Conservation (phyloP, 2,113 vertebrate species). For the Cinclus cinclus region DNA sequence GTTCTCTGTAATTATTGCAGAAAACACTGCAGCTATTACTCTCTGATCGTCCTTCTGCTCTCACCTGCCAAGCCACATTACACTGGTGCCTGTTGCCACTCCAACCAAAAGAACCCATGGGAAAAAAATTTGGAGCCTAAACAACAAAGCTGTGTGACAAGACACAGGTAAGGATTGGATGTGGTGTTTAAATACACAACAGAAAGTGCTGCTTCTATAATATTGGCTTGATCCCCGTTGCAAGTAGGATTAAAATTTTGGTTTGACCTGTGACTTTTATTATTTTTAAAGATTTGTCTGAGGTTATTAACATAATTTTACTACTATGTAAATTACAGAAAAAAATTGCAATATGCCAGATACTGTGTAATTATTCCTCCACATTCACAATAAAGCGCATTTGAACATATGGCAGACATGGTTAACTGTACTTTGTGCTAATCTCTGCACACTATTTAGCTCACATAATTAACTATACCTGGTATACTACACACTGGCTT, state of each 20-base stretch:
- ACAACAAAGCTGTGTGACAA: not conserved
- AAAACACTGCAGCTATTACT: not conserved
- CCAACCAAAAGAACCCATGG: not conserved
- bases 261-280: not conserved
- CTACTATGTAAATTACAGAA: conserved; percentile 19
- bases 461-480: conserved; percentile 53
- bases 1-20: not conserved
- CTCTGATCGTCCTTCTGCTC: not conserved
- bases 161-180: not conserved
- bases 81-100: not conserved
- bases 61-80: not conserved
- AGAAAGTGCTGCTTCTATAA: not conserved
- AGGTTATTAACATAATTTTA: conserved; percentile 39
- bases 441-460: conserved; percentile 34
- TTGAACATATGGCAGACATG: conserved; percentile 23
- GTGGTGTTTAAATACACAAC: not conserved
- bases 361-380: conserved; percentile 33
- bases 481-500: not conserved
- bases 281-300: conserved; percentile 32
- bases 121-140: not conserved
- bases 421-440: conserved; percentile 56
- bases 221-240: not conserved
- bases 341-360: not conserved
- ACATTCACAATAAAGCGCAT: conserved; percentile 24
- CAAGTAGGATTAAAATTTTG: conserved; percentile 23